Conservation (phyloP, 1,140 invertebrate species). For the Ectropis grisescens region DNA sequence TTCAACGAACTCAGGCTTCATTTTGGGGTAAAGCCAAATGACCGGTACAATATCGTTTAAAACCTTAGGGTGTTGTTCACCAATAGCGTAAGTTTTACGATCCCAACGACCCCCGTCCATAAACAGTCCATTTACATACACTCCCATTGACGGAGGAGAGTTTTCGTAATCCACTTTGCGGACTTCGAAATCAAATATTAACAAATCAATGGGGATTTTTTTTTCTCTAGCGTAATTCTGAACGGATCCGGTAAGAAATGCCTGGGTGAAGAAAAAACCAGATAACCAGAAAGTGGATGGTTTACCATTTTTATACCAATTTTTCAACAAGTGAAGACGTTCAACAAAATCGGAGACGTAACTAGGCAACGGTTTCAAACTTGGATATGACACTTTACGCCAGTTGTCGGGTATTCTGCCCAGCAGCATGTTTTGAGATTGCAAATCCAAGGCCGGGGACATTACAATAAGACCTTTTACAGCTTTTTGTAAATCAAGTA, state of each 20-base stretch:
- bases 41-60: slow-evolving; percentile 84
- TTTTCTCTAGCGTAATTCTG: slow-evolving; percentile 93
- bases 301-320: slow-evolving; percentile 85
- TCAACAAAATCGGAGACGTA: slow-evolving; percentile 90
- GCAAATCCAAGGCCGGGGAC: slow-evolving; percentile 84
- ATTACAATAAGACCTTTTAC: slow-evolving; percentile 90
- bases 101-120: slow-evolving; percentile 91
- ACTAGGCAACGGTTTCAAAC: slow-evolving; percentile 87
- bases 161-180: slow-evolving; percentile 59
- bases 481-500: slow-evolving; percentile 83
- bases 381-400: slow-evolving; percentile 89
- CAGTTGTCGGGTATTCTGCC: slow-evolving; percentile 83
- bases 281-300: slow-evolving; percentile 92
- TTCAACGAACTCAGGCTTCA: slow-evolving; percentile 69
- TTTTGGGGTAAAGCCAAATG: slow-evolving; percentile 78
- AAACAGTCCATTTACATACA: slow-evolving; percentile 87
- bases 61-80: slow-evolving; percentile 87
- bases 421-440: slow-evolving; percentile 77
- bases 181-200: slow-evolving; percentile 86
- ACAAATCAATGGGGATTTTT: slow-evolving; percentile 88
- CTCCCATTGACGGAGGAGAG: slow-evolving; percentile 77
- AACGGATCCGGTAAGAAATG: slow-evolving; percentile 91
- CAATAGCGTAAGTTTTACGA: slow-evolving; percentile 68
- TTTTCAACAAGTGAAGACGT: slow-evolving; percentile 80
- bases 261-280: slow-evolving; percentile 95